Base-by-base conservation (phyloP, 2,797 vertebrate species). In the Argya squamiceps region DNA sequence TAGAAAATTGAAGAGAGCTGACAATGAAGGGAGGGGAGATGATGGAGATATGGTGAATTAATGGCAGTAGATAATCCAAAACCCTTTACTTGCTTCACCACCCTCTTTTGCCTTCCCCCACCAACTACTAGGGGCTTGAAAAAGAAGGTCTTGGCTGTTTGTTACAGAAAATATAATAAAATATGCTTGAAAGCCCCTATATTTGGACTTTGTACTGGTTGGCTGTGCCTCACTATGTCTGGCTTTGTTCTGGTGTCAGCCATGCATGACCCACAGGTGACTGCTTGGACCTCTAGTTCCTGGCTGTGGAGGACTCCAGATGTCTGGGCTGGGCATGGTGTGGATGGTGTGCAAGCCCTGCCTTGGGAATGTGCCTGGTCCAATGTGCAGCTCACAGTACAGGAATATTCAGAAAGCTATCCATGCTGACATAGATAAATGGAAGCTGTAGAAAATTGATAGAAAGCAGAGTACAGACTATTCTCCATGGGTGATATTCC, bases 391-490 rank as follows among this genome's bases (percentile, higher is more conserved):
- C 63, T 89, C 39, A 13, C 34, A 64, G 37, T 21, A 63, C 24
- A 32, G 60, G 27, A 37, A 4, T 83, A 88, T 85, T 89, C 63
- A 65, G 81, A 92, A 92, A 79, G 32, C 20, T 84, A 32, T 76
- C 55, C 1, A 3, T 82, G 70, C 59, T 84, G 91, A 63, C 88
- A 84, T 68, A 89, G 81, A 94, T 96, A 91, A 63, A 81, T 75
- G 73, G 79, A 93, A 95, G 78, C 75, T 65, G 63, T 93, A 88
- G 39, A 63, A 92, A 95, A 88, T 37, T 76, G 85, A 95, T 27
- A 81, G 89, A 93, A 93, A 88, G 43, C 52, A 63, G 88, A 89
- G 59, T 93, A 95, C 55, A 92, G 62, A 73, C 77, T 82, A 12
- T 36, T 75, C 89, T 81, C 83, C 55, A 21, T 92, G 73, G 88